Evolutionary conservation across 2,888 invertebrate genomes (phyloP).

Genomic region (Tipula lateralis): DNA sequence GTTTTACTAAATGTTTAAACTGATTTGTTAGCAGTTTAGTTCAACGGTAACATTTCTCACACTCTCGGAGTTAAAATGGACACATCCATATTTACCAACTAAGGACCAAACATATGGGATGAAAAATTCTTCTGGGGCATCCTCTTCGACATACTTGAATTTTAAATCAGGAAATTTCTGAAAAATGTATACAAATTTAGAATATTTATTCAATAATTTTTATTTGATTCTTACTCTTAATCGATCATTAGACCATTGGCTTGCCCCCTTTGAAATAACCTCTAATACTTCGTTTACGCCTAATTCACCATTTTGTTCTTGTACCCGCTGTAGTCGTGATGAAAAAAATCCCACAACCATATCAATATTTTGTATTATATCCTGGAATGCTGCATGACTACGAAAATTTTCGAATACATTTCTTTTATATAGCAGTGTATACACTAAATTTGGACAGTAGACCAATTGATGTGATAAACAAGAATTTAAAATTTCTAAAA

Average conservation of each 20-base stretch:
- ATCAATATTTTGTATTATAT: constrained; percentile 91
- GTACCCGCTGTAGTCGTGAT: constrained; percentile 56
- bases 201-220: too few relatives aligned
- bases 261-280: constrained; percentile 85
- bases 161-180: constrained; percentile 99
- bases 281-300: constrained; percentile 83
- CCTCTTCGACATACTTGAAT: constrained; percentile 99
- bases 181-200: constrained; percentile 41
- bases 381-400: constrained; percentile 83
- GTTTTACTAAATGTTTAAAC: not conserved
- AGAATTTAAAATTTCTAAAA: constrained; percentile 95
- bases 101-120: constrained; percentile 98
- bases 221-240: too few relatives aligned
- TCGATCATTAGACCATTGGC: constrained; percentile 90
- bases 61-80: constrained; percentile 49
- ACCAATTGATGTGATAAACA: constrained; percentile 82
- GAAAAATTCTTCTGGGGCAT: constrained; percentile 97
- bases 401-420: constrained; percentile 83
- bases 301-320: constrained; percentile 62
- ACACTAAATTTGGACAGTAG: constrained; percentile 88
- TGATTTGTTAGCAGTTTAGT: constrained; percentile 43
- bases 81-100: constrained; percentile 59
- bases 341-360: constrained; percentile 68
- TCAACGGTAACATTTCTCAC: constrained; percentile 47
- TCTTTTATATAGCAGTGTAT: constrained; percentile 89